A percentile compares a stretch with the other conserved stretches of the same genome.
These are phyloP conservation scores for Sebastes iracundus DNA, from an alignment of 2,797 vertebrate species.

Conservation along the genomic window DNA sequence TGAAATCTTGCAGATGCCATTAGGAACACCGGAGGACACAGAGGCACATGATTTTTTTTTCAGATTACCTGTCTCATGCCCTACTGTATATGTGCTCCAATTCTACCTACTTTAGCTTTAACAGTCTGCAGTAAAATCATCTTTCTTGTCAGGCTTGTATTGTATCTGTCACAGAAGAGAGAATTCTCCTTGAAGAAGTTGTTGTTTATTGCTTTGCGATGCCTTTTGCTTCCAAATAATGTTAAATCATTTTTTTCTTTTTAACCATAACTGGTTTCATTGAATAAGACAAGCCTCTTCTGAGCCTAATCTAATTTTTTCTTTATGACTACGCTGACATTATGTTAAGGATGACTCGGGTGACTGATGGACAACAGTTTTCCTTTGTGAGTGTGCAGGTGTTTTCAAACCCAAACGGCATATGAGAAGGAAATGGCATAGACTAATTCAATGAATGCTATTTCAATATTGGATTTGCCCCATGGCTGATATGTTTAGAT, in stretches of 20 bases:
- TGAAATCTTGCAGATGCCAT: too few relatives aligned
- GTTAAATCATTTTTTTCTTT: background rate
- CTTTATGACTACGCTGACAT: background rate
- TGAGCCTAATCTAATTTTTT: background rate
- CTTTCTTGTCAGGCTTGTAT: background rate
- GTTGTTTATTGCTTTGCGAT: background rate
- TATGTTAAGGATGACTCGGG: background rate
- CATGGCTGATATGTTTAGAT: slow-evolving; percentile 49
- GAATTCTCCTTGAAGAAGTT: background rate
- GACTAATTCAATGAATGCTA: slow-evolving; percentile 49
- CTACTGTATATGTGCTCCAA: too few relatives aligned
- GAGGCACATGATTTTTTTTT: too few relatives aligned
- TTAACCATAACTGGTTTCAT: background rate
- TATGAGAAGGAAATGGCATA: slow-evolving; percentile 56
- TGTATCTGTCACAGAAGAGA: background rate
- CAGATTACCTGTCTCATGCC: too few relatives aligned
- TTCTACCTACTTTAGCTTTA: too few relatives aligned
- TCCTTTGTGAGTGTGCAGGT: slow-evolving; percentile 28
- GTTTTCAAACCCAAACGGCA: slow-evolving; percentile 48
- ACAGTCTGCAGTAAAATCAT: background rate
- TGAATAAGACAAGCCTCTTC: background rate
- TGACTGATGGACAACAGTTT: background rate
- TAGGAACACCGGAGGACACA: too few relatives aligned
- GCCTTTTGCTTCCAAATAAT: background rate
- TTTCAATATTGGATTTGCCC: slow-evolving; percentile 60